Percentiles rank a stretch among this genome's conserved stretches.
phyloP scores from a whole-genome alignment of 2,888 invertebrate species.

The Halictus ligatus region DNA sequence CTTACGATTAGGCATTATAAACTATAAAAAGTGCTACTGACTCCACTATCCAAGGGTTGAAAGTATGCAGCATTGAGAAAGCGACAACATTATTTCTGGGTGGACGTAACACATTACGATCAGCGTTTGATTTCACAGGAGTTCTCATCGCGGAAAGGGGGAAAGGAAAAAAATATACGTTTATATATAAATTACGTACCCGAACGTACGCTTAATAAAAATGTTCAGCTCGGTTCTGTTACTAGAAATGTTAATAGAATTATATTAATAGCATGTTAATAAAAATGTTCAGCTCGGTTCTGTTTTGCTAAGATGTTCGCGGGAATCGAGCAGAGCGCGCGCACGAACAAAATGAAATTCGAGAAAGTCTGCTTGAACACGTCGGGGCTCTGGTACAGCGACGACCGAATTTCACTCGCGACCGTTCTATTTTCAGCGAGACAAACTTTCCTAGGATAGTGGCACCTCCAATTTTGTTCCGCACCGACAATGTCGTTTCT shows the following conservation, averaged over 20 bases:
- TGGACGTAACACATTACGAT: neutral
- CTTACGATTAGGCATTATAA: too few relatives aligned
- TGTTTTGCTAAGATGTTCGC: slow-evolving; percentile 23
- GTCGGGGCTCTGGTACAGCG: slow-evolving; percentile 23
- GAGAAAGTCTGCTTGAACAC: slow-evolving; percentile 52
- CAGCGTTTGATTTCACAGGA: neutral
- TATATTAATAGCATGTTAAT: too few relatives aligned
- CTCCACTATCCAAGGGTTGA: neutral
- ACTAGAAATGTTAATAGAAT: too few relatives aligned
- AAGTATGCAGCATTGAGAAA: neutral
- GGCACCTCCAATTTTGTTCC: slow-evolving; percentile 42
- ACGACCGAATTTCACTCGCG: slow-evolving; percentile 60
- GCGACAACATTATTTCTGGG: neutral
- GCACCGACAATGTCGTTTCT: slow-evolving; percentile 1
- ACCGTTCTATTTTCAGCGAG: slow-evolving; percentile 61
- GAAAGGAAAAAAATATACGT: neutral
- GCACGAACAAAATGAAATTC: slow-evolving; percentile 60
- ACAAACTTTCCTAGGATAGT: slow-evolving; percentile 62
- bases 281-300: slow-evolving; percentile 22
- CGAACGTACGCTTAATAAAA: neutral
- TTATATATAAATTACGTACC: too few relatives aligned
- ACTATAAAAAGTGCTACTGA: neutral
- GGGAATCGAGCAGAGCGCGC: neutral
- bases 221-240: slow-evolving; percentile 25
- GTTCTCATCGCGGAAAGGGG: neutral